phyloP scores from a whole-genome alignment of 2,888 invertebrate genomes.

The Tortricodes alternella region DNA sequence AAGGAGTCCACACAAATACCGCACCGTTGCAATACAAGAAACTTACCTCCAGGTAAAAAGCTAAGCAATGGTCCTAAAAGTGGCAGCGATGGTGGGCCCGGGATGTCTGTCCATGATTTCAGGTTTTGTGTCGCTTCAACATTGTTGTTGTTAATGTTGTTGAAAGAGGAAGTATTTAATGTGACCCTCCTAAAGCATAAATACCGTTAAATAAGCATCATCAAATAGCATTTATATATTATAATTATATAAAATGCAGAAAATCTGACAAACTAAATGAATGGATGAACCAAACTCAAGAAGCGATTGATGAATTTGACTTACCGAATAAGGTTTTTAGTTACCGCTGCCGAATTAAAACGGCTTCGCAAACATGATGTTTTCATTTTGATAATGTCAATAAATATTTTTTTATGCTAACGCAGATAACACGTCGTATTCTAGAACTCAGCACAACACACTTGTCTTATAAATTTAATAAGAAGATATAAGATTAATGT shows the following conservation, averaged over 20 bases:
- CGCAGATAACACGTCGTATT: no score
- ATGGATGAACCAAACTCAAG: neutral
- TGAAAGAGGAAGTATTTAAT: neutral
- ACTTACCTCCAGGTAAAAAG: constrained; percentile 55
- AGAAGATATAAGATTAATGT: no score
- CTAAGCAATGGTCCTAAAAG: constrained; percentile 58
- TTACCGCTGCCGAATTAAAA: neutral
- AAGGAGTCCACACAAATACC: no score
- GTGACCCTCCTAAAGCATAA: neutral
- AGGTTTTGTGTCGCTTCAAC: constrained; percentile 7
- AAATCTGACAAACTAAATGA: neutral
- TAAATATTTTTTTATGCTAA: no score
- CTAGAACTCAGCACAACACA: no score
- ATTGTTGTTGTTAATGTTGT: no score
- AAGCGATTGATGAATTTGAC: neutral
- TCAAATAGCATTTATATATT: neutral
- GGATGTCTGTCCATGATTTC: constrained; percentile 66
- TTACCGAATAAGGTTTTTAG: neutral
- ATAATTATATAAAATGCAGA: neutral
- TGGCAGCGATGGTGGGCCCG: constrained; percentile 70
- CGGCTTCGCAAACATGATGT: neutral
- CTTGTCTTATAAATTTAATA: no score
- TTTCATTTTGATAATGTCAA: neutral
- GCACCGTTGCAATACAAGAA: no score
- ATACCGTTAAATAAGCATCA: neutral